Conservation (phyloP, 2,888 invertebrate genomes). For the Ophioninae sp. region DNA sequence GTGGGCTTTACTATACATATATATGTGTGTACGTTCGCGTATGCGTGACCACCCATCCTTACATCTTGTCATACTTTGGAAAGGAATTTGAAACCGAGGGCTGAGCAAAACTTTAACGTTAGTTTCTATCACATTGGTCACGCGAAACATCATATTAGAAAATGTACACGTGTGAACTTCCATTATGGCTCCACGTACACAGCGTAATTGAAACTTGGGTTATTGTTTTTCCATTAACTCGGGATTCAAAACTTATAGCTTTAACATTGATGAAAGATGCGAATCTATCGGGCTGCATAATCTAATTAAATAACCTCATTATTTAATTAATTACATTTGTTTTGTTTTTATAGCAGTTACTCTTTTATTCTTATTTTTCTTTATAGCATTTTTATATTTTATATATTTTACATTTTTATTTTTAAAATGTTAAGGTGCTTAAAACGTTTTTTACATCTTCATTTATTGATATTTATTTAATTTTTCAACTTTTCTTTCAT, state of each 20-base stretch:
- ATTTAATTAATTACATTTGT: neutral
- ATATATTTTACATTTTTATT: neutral
- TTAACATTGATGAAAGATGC: neutral
- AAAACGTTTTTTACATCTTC: too few relatives aligned
- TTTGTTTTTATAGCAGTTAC: neutral
- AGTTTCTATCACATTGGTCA: slow-evolving; percentile 9
- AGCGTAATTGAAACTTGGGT: neutral
- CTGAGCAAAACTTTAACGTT: slow-evolving; percentile 34
- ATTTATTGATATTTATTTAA: too few relatives aligned
- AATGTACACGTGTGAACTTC: slow-evolving; percentile 21
- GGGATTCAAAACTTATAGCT: neutral
- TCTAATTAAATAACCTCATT: neutral
- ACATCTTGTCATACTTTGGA: slow-evolving; percentile 46
- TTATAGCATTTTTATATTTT: neutral
- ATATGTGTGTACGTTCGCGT: slow-evolving; percentile 8
- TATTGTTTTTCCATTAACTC: neutral
- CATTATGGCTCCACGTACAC: neutral
- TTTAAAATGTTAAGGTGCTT: too few relatives aligned
- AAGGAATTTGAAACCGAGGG: slow-evolving; percentile 44
- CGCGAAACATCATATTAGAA: slow-evolving; percentile 19
- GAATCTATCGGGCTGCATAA: neutral
- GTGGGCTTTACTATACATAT: neutral
- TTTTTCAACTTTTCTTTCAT: too few relatives aligned
- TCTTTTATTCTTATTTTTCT: neutral
- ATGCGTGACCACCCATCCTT: slow-evolving; percentile 23